These are phyloP conservation scores for Kradibia gibbosae DNA, from an alignment of 1,140 invertebrate genomes.

Conservation along the genomic window DNA sequence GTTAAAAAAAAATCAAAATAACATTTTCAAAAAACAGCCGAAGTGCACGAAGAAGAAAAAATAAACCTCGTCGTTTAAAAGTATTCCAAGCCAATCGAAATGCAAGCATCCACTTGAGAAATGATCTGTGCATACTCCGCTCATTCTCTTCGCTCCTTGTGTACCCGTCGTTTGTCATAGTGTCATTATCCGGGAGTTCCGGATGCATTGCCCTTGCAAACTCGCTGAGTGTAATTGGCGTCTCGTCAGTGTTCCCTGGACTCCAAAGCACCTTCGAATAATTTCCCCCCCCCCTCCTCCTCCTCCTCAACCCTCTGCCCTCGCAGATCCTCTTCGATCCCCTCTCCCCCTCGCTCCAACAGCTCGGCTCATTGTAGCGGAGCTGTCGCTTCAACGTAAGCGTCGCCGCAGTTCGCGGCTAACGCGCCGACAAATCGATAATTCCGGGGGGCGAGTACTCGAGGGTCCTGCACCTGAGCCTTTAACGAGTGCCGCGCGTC, in stretches of 20 bases:
- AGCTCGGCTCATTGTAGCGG: neutral
- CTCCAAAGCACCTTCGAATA: neutral
- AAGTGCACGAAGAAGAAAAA: no score
- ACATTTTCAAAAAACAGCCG: no score
- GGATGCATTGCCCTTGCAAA: neutral
- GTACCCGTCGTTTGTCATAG: neutral
- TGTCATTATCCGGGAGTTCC: conserved; percentile 7
- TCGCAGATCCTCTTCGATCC: no score
- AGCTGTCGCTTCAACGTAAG: neutral
- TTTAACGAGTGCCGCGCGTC: conserved; percentile 21
- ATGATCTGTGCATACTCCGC: no score
- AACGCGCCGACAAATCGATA: conserved; percentile 36
- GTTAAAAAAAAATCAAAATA: no score
- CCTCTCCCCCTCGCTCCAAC: no score
- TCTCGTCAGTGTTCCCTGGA: neutral
- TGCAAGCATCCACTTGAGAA: no score
- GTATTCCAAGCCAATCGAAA: no score
- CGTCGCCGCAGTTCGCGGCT: neutral
- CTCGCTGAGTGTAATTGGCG: neutral
- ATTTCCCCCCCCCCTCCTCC: neutral
- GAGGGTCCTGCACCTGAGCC: neutral
- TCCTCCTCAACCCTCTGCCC: neutral
- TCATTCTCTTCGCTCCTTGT: neutral
- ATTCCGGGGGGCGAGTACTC: neutral
- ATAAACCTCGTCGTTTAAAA: no score